Evolutionary conservation across 2,797 vertebrate species (phyloP).

Genomic region (Poeciliopsis infans): DNA sequence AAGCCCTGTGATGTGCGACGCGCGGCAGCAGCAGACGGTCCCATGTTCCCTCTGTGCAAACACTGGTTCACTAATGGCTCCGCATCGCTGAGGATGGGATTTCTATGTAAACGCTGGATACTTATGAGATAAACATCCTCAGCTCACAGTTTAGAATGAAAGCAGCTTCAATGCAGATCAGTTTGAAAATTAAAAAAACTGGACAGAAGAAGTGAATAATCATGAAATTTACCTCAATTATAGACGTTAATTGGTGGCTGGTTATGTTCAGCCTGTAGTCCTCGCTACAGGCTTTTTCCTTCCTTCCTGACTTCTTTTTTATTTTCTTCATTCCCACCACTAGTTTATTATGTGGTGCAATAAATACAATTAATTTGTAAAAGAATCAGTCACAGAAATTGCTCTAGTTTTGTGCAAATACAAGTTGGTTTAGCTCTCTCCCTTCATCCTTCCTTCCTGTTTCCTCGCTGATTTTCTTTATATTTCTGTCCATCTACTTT

Average conservation of each 20-base stretch:
- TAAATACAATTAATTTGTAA: constrained; percentile 92
- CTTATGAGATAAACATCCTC: not conserved
- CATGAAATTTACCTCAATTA: not conserved
- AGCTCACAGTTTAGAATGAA: not conserved
- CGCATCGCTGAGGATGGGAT: not conserved
- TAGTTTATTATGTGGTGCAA: constrained; percentile 86
- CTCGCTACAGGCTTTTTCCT: not conserved
- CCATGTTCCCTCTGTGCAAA: constrained; percentile 7
- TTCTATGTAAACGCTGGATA: not conserved
- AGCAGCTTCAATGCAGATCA: not conserved
- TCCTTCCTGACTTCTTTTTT: not conserved
- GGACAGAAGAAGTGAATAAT: not conserved
- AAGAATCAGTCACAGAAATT: constrained; percentile 98
- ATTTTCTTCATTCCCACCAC: not conserved
- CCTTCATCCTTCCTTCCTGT: not conserved
- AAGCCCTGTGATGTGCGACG: constrained; percentile 42
- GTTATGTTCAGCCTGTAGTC: not conserved
- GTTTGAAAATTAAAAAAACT: not conserved
- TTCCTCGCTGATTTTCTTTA: not conserved
- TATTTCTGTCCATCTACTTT: not conserved
- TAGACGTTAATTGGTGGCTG: not conserved
- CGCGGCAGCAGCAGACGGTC: constrained; percentile 26
- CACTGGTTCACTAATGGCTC: constrained; percentile 23
- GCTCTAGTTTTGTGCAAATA: constrained; percentile 93
- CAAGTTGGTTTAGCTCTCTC: constrained; percentile 58